phyloP scores from a whole-genome alignment of 2,888 invertebrate species.

The Augiades crinisus region DNA sequence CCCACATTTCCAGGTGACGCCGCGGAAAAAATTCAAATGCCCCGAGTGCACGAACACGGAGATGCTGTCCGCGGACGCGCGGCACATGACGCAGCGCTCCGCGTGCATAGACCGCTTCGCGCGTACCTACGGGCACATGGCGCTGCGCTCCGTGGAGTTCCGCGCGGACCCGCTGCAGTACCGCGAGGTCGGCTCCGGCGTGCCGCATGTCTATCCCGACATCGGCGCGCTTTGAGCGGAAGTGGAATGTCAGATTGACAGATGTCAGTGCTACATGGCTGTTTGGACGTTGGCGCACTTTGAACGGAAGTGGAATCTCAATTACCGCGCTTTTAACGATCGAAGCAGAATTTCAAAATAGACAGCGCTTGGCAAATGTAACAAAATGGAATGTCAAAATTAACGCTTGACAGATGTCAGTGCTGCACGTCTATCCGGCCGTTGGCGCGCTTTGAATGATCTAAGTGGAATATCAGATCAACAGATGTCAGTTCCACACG shows the following conservation, averaged over 20 bases:
- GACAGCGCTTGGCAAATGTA: too few species aligned
- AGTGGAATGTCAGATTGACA: not conserved
- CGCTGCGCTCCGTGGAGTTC: constrained; percentile 93
- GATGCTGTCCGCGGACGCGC: constrained; percentile 95
- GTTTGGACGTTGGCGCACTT: constrained; percentile 90
- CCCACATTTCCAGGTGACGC: constrained; percentile 87
- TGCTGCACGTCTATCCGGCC: constrained; percentile 91
- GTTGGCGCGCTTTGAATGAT: constrained; percentile 85
- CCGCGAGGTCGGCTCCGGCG: constrained; percentile 91
- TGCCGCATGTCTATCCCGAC: constrained; percentile 91
- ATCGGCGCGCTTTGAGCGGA: constrained; percentile 84
- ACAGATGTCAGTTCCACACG: too few species aligned
- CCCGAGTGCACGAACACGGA: constrained; percentile 96
- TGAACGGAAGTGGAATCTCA: not conserved
- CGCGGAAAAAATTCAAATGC: constrained; percentile 98
- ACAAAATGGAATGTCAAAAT: too few species aligned
- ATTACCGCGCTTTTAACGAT: too few species aligned
- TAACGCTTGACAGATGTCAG: too few species aligned
- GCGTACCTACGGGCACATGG: constrained; percentile 92
- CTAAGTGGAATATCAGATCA: too few species aligned
- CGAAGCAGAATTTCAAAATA: too few species aligned
- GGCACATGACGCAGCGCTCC: constrained; percentile 96
- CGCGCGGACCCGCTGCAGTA: constrained; percentile 97
- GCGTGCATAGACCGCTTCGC: constrained; percentile 93
- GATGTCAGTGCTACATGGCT: constrained; percentile 93